Evolutionary conservation across 1,140 invertebrate genomes (phyloP), one percentile per base, ranked within the genome.

Genomic region (Polypedilum pembai): DNA sequence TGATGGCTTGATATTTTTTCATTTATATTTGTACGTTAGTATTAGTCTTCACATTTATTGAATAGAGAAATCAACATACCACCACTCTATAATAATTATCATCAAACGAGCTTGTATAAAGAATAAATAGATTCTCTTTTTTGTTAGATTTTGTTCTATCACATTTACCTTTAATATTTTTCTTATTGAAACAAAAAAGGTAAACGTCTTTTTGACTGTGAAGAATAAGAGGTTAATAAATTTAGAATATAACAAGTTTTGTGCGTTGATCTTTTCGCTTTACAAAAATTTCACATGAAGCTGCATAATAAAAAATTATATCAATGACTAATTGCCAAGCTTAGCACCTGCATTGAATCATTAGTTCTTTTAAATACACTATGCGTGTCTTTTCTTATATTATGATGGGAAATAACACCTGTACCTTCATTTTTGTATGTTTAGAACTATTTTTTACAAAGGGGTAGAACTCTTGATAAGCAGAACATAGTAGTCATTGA

Each of bases 141-240:
- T 45, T 45, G 15, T 45, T 56, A 12, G 45, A n/a, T 1, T 15
- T 56, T 56, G 3, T 56, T n/a, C 24, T 33, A 1, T 33, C 24
- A 5, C 24, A 5, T 5, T 33, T 33, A 5, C 24, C 24, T 33
- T 1, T 33, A 33, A 33, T 33, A 33, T 33, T 33, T 33, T 33
- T 33, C 5, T 33, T 33, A 33, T 33, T 69, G 20, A 18, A 69
- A 18, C 17, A 18, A 21, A 18, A 69, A 21, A 69, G 65, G 65
- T 69, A 69, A 69, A 69, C 65, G 65, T 69, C 65, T 69, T 18
- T 69, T 69, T 69, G 65, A 69, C 65, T 69, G 65, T 69, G 65
- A 69, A 69, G 12, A 18, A 69, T 69, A 69, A 69, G 65, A 69
- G 65, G 17, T 69, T 69, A 69, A 69, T 69, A 69, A 69, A 69